phyloP scores from a whole-genome alignment of 2,113 vertebrate genomes.

The Probosciger aterrimus region DNA sequence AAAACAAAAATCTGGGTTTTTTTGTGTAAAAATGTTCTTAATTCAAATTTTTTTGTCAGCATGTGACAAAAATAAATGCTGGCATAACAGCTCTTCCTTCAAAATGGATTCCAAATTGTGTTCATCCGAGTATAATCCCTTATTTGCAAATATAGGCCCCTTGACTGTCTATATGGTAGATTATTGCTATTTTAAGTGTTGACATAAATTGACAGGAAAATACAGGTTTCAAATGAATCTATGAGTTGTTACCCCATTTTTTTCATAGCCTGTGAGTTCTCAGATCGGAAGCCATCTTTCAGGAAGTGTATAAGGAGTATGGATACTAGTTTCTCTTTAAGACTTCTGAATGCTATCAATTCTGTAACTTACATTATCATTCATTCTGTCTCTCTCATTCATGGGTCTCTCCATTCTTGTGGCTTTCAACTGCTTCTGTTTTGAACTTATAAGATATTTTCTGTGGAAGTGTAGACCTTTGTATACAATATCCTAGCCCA shows the following conservation, averaged over 20 bases:
- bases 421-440: constrained; percentile 2
- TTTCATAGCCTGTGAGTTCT: neutral
- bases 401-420: neutral
- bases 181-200: neutral
- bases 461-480: neutral
- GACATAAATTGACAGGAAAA: neutral
- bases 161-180: neutral
- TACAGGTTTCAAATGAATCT: neutral
- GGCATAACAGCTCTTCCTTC: neutral
- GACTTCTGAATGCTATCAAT: neutral
- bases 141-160: neutral
- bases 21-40: neutral
- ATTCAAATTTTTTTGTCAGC: neutral
- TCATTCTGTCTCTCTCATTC: neutral
- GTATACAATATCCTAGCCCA: neutral
- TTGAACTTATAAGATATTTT: neutral
- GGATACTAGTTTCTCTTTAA: neutral
- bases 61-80: neutral
- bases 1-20: neutral
- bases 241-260: neutral
- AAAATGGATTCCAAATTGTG: neutral
- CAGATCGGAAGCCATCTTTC: neutral
- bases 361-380: neutral
- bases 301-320: neutral
- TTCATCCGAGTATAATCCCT: neutral